Conservation (phyloP, 2,888 invertebrate genomes). For the Leptogaster cylindrica region DNA sequence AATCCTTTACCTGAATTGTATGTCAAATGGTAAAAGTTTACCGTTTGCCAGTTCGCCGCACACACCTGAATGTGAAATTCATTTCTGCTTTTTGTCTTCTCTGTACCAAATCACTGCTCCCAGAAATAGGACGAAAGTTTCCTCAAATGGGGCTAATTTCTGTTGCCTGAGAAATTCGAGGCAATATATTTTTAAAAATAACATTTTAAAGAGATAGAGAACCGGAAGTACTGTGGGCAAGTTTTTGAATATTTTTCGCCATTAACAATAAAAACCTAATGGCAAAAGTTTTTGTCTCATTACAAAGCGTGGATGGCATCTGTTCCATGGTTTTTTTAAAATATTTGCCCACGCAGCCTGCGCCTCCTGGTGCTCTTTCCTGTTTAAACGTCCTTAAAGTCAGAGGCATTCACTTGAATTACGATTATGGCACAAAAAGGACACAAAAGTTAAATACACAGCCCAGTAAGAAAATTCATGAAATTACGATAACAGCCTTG, state of each 20-base stretch:
- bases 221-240: constrained; percentile 17
- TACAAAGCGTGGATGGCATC: constrained; percentile 12
- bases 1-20: neutral
- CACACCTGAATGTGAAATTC: neutral
- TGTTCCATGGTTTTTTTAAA: constrained; percentile 17
- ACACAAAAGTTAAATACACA: constrained; percentile 1
- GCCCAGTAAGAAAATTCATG: neutral
- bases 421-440: constrained; percentile 11
- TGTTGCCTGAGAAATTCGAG: neutral
- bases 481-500: constrained; percentile 23
- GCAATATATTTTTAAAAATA: constrained; percentile 30
- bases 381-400: neutral
- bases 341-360: constrained; percentile 2
- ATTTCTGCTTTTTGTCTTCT: neutral
- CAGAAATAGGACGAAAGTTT: neutral
- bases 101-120: neutral
- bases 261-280: constrained; percentile 36
- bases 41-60: neutral
- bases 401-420: constrained; percentile 15
- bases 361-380: neutral
- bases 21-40: neutral
- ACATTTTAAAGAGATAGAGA: neutral
- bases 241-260: constrained; percentile 12
- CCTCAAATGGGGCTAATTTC: neutral
- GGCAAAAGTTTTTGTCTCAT: constrained; percentile 32